A percentile compares a stretch with the other conserved stretches of the same genome.
These are phyloP conservation scores for Sialis lutaria DNA, from an alignment of 2,888 invertebrate genomes.

Conservation along the genomic window DNA sequence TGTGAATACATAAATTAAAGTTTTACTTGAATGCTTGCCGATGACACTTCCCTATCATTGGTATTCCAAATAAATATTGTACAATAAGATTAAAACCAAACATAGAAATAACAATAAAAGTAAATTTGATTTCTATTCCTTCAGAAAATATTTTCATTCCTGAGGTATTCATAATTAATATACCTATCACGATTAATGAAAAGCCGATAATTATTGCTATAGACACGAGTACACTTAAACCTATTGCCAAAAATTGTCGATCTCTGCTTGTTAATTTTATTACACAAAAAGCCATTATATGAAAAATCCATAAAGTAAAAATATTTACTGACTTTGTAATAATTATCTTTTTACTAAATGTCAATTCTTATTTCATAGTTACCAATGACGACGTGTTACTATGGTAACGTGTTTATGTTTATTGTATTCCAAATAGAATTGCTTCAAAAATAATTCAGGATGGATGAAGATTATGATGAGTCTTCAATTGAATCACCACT, in stretches of 20 bases:
- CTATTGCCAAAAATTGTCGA: conserved; percentile 1
- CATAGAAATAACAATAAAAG: conserved; percentile 21
- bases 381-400: too few species aligned
- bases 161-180: conserved; percentile 19
- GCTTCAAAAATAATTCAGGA: conserved; percentile 2
- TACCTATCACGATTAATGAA: conserved; percentile 17
- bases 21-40: conserved; percentile 22
- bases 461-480: not conserved
- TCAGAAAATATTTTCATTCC: conserved; percentile 22
- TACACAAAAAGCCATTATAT: not conserved
- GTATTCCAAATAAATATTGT: conserved; percentile 21
- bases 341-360: too few species aligned
- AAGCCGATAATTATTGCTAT: conserved; percentile 20
- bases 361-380: too few species aligned
- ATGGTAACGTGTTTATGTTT: too few species aligned
- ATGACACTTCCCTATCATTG: conserved; percentile 22
- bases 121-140: conserved; percentile 22
- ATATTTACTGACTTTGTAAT: too few species aligned
- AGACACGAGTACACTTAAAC: conserved; percentile 13
- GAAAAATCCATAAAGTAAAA: too few species aligned
- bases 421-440: too few species aligned
- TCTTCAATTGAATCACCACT: not conserved
- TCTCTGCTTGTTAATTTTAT: conserved; percentile 2
- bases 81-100: conserved; percentile 22
- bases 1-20: not conserved